Conservation (phyloP, 2,797 vertebrate genomes). For the Tangara arthus region DNA sequence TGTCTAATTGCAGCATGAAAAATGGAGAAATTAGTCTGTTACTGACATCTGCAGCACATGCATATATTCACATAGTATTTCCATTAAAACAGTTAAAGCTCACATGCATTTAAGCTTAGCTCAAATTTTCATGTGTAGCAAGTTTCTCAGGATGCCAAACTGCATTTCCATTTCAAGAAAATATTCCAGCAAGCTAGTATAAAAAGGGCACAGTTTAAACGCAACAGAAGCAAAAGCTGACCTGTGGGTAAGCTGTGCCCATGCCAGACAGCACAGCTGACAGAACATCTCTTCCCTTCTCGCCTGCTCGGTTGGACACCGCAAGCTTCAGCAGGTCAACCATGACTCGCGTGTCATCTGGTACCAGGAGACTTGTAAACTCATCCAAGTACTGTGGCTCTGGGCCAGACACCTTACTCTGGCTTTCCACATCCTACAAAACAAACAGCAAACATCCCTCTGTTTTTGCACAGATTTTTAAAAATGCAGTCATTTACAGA, state of each 20-base stretch:
- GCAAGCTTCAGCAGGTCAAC: slow-evolving; percentile 96
- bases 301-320: slow-evolving; percentile 90
- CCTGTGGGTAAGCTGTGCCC: slow-evolving; percentile 97
- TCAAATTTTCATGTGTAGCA: background rate
- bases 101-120: background rate
- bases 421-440: slow-evolving; percentile 90
- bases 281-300: slow-evolving; percentile 91
- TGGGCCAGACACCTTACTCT: slow-evolving; percentile 88
- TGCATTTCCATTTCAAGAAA: background rate
- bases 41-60: background rate
- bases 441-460: background rate
- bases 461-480: background rate
- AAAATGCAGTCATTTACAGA: background rate
- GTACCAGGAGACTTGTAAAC: slow-evolving; percentile 91
- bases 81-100: background rate
- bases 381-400: slow-evolving; percentile 96
- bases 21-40: background rate
- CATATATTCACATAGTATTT: background rate
- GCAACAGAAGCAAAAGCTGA: slow-evolving; percentile 52
- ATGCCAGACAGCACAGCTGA: slow-evolving; percentile 95
- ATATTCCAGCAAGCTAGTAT: background rate
- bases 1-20: background rate
- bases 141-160: background rate
- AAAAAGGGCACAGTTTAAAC: background rate
- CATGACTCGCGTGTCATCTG: slow-evolving; percentile 93